Evolutionary conservation across 2,888 invertebrate genomes (phyloP).

Genomic region (Andrena haemorrhoa): DNA sequence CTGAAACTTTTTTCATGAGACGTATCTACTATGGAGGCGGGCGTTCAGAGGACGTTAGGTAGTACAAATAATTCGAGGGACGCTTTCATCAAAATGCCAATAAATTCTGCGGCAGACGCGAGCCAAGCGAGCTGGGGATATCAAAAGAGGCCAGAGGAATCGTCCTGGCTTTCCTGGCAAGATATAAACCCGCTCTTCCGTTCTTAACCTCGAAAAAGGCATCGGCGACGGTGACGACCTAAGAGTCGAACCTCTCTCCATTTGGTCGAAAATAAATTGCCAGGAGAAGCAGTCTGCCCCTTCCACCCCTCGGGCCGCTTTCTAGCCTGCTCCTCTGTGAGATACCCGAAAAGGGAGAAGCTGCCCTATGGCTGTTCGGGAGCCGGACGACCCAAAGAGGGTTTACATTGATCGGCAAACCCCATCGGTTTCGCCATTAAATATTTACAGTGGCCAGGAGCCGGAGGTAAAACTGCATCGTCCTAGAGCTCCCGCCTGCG

Average conservation of each 20-base stretch:
- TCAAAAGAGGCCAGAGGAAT: conserved; percentile 65
- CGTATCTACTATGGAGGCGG: not conserved
- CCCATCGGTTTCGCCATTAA: conserved; percentile 75
- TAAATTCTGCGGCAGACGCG: conserved; percentile 66
- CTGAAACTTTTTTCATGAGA: not conserved
- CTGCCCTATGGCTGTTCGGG: conserved; percentile 46
- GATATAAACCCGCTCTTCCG: conserved; percentile 41
- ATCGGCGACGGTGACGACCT: conserved; percentile 49
- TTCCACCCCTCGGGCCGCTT: not conserved
- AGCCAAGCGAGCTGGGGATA: conserved; percentile 62
- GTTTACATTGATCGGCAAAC: conserved; percentile 74
- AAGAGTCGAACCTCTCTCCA: conserved; percentile 50
- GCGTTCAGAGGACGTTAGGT: not conserved
- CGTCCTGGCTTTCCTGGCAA: conserved; percentile 16
- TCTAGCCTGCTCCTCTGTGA: conserved; percentile 19
- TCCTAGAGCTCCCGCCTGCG: conserved; percentile 29
- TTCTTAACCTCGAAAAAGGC: conserved; percentile 48
- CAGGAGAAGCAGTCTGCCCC: conserved; percentile 34
- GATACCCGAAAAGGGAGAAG: conserved; percentile 40
- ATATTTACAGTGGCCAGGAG: conserved; percentile 72
- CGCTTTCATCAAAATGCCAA: conserved; percentile 74
- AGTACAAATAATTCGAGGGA: conserved; percentile 49
- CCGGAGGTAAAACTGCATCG: conserved; percentile 56
- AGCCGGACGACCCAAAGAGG: conserved; percentile 65
- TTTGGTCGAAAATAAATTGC: conserved; percentile 69